Evolutionary conservation across 1,140 invertebrate genomes (phyloP), one percentile per base, ranked within the genome.

Genomic region (Colletes gigas): DNA sequence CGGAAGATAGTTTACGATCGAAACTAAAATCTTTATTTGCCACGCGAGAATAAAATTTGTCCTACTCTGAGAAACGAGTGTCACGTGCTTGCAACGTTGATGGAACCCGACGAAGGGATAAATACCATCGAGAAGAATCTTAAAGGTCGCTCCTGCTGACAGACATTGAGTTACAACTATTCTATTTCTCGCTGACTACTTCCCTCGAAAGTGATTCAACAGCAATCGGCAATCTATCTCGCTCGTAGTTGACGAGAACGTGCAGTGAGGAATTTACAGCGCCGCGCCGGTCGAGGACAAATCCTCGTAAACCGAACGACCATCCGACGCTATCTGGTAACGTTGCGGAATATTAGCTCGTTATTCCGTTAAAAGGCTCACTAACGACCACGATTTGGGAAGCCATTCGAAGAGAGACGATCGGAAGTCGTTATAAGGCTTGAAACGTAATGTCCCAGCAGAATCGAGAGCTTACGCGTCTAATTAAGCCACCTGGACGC

Each of bases 151-250:
- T 55, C 57, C 17, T 30, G 47, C 21, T 19, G 15, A 21, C 39
- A 15, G 50, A 71, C 55, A 21, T 72, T 3, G 39, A 73, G 39
- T 14, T 69, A 21, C 15, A 3, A 59, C n/a, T 17, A 44, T 5
- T 75, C 14, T 30, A 54, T 68, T 75, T 76, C 19, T 5, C 41
- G 5, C 50, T 30, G 60, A 50, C 68, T 70, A 81, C 55, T 71
- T 44, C 14, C 15, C 41, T 14, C 21, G 21, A 39, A 50, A 50
- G 21, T 65, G 72, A 74, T 59, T 52, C 19, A 52, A 77, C 62
- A 47, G 41, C 55, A n/a, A 72, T 68, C 67, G 39, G 3, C 21
- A 4, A 82, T 79, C 50, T 54, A 60, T 69, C 62, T 74, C 60
- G 10, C 44, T 47, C 15, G 52, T 65, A 44, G 50, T 69, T 52